Percentiles rank a stretch among this genome's conserved stretches.
phyloP scores from a whole-genome alignment of 2,113 vertebrate species.

The Pyrgilauda ruficollis region DNA sequence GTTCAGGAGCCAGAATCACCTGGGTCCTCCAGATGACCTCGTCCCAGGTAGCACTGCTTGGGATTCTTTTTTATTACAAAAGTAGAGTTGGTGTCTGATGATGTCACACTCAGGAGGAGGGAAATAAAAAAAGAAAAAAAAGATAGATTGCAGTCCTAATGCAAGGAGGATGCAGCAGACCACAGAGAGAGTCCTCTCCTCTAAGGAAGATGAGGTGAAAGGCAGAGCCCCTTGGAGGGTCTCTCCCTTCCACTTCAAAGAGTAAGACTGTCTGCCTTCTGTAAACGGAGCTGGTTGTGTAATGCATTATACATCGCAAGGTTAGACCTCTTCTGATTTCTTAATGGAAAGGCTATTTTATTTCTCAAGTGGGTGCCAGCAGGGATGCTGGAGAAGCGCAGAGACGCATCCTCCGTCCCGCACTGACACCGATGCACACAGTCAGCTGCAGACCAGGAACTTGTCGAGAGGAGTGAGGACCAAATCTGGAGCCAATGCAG shows the following conservation, averaged over 20 bases:
- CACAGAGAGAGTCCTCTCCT: constrained; percentile 47
- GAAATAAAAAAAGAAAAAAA: neutral
- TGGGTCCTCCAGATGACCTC: constrained; percentile 64
- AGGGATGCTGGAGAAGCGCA: neutral
- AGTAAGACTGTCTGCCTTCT: constrained; percentile 65
- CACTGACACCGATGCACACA: neutral
- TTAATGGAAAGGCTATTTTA: constrained; percentile 18
- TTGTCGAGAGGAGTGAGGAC: constrained; percentile 44
- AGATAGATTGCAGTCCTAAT: constrained; percentile 66
- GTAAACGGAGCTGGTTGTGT: constrained; percentile 58
- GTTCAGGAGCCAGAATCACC: neutral
- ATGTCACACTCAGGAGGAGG: constrained; percentile 55
- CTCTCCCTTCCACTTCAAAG: constrained; percentile 39
- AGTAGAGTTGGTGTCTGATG: constrained; percentile 65
- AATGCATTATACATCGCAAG: neutral
- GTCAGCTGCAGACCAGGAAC: neutral
- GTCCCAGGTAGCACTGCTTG: constrained; percentile 67
- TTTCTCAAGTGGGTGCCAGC: neutral
- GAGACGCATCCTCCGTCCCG: neutral
- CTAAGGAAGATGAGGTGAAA: constrained; percentile 54
- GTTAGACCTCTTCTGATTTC: constrained; percentile 41
- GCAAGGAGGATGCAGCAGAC: constrained; percentile 57
- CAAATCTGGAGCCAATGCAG: constrained; percentile 66
- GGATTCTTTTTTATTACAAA: constrained; percentile 61
- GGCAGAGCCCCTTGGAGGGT: constrained; percentile 29